Percentiles rank a stretch among this genome's conserved stretches.
Conservation (phyloP, 2,797 vertebrate genomes). For the Melanotaenia parkinsoni region DNA sequence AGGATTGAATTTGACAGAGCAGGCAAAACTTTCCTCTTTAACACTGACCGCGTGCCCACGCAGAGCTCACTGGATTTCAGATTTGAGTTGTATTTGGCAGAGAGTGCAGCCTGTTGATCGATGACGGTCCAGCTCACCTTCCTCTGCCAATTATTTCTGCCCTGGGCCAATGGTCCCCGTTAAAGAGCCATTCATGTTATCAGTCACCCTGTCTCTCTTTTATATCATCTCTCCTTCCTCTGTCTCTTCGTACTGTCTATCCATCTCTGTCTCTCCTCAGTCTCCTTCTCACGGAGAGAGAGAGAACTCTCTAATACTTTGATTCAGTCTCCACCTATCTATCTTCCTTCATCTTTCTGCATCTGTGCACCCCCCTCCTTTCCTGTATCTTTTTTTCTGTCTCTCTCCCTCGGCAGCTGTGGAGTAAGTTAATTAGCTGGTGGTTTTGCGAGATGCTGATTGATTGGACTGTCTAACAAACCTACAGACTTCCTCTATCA, state of each 20-base stretch:
- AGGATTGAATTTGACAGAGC: slow-evolving; percentile 58
- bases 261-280: slow-evolving; percentile 57
- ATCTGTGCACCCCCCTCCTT: slow-evolving; percentile 38
- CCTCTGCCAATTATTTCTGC: slow-evolving; percentile 76
- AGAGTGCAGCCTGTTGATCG: slow-evolving; percentile 70
- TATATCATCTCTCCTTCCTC: slow-evolving; percentile 70
- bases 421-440: slow-evolving; percentile 84
- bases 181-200: slow-evolving; percentile 80
- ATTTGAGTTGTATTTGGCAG: slow-evolving; percentile 70
- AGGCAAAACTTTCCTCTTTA: slow-evolving; percentile 58
- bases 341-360: slow-evolving; percentile 68
- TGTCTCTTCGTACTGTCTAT: slow-evolving; percentile 57
- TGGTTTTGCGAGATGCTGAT: slow-evolving; percentile 85
- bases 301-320: slow-evolving; percentile 59
- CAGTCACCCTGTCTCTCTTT: slow-evolving; percentile 69
- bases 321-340: slow-evolving; percentile 54
- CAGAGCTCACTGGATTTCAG: slow-evolving; percentile 60
- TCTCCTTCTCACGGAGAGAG: slow-evolving; percentile 45
- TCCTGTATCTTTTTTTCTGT: slow-evolving; percentile 42
- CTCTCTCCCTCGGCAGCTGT: slow-evolving; percentile 71
- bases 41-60: slow-evolving; percentile 39
- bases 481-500: slow-evolving; percentile 82
- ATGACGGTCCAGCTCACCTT: slow-evolving; percentile 77
- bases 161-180: slow-evolving; percentile 69
- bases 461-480: slow-evolving; percentile 83